phyloP scores from a whole-genome alignment of 1,140 invertebrate species.

The Saccostrea cuccullata region DNA sequence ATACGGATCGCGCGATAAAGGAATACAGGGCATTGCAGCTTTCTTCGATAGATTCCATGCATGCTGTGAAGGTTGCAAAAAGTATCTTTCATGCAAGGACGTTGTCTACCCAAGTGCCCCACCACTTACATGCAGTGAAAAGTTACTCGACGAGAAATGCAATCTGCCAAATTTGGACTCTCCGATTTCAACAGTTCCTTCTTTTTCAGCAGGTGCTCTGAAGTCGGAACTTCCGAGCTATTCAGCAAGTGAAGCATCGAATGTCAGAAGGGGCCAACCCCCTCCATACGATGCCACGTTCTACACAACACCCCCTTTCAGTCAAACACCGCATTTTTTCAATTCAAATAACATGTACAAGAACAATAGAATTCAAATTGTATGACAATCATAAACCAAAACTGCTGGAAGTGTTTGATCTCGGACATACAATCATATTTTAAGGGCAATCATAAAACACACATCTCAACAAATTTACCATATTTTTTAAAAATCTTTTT shows the following conservation, averaged over 20 bases:
- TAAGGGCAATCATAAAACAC: too few species aligned
- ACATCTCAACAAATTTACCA: too few species aligned
- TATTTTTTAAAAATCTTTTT: too few species aligned
- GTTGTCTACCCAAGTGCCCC: neutral
- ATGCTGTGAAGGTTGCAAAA: constrained; percentile 1
- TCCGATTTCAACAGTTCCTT: too few species aligned
- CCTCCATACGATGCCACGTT: neutral
- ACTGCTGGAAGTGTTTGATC: neutral
- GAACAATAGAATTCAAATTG: neutral
- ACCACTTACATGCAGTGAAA: neutral
- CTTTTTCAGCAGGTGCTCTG: neutral
- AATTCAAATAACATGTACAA: neutral
- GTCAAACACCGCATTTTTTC: neutral
- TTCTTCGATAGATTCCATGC: constrained; percentile 20
- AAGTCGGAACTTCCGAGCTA: neutral
- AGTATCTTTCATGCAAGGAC: neutral
- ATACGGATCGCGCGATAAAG: constrained; percentile 42
- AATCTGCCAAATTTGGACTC: neutral
- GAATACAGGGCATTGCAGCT: constrained; percentile 8
- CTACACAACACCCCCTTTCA: neutral
- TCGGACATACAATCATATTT: neutral
- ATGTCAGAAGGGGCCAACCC: neutral
- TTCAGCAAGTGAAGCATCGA: neutral
- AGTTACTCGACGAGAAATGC: neutral
- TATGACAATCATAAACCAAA: neutral